phyloP scores from a whole-genome alignment of 2,797 vertebrate species.

The Cottoperca gobio region DNA sequence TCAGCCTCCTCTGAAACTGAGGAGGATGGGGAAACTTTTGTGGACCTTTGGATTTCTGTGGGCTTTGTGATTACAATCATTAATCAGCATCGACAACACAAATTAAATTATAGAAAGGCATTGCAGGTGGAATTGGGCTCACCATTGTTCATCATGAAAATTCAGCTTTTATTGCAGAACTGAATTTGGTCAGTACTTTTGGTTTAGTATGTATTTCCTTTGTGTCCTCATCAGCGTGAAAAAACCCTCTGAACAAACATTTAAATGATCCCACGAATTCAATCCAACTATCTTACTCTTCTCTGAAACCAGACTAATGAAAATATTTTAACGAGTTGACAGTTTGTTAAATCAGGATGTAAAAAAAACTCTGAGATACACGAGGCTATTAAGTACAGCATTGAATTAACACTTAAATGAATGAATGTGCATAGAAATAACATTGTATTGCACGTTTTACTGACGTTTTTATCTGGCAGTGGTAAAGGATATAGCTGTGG shows the following conservation, averaged over 20 bases:
- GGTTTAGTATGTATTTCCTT: not conserved
- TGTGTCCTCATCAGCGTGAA: slow-evolving; percentile 6
- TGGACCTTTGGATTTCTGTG: not conserved
- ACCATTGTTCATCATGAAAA: not conserved
- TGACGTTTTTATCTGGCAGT: slow-evolving; percentile 16
- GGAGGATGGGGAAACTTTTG: not conserved
- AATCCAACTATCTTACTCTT: not conserved
- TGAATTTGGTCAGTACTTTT: not conserved
- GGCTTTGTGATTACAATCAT: not conserved
- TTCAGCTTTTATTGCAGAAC: not conserved
- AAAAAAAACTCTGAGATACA: slow-evolving; percentile 25
- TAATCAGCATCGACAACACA: not conserved
- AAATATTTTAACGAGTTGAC: slow-evolving; percentile 8
- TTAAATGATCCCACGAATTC: not conserved
- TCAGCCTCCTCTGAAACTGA: not conserved
- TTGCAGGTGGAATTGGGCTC: not conserved
- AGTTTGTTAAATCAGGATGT: slow-evolving; percentile 17
- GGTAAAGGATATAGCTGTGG: slow-evolving; percentile 2
- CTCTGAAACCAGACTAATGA: slow-evolving; percentile 24
- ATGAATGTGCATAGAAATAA: slow-evolving; percentile 31
- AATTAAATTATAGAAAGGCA: not conserved
- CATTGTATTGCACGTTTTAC: slow-evolving; percentile 23
- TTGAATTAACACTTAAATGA: slow-evolving; percentile 38
- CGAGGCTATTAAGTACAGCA: slow-evolving; percentile 22
- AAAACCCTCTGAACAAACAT: not conserved